Evolutionary conservation across 2,797 vertebrate genomes (phyloP), one percentile per base, ranked within the genome.

Genomic region (Catharus ustulatus): DNA sequence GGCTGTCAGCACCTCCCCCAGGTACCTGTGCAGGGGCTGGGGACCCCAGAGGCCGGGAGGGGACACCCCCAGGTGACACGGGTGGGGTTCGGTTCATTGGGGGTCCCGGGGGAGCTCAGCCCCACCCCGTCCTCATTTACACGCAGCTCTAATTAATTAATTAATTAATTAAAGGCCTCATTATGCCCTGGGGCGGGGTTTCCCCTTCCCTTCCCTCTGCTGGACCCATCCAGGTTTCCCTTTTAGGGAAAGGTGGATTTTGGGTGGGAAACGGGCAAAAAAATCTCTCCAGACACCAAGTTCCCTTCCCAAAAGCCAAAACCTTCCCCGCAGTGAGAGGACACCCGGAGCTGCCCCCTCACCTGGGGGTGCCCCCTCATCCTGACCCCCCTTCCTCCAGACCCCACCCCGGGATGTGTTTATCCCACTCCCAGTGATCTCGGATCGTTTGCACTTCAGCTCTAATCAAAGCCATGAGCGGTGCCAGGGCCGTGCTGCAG

Each of bases 141-240:
- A 26, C 1, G 1, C 16, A 13, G 55, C 32, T 71, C 21, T 52
- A 21, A 36, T 71, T 45, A 52, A 71, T 45, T 9, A 49, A 27
- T 18, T 34, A 34, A 34, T 34, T 34, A 34, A 34, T 34, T 34
- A 34, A 34, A 34, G 48, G 67, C 40, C 38, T 82, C 18, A 52
- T 82, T 52, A 27, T 1, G 0, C 38, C 17, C 38, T 18, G 57
- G 46, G 57, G 57, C n/a, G 27, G 27, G 9, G 27, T 32, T 61
- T 61, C 14, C 14, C 46, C 32, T 36, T 12, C 45, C 29, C 36
- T 1, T 24, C 5, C 32, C 32, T 20, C 38, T 45, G 57, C 57
- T 32, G 46, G 21, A 27, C 16, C 27, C 38, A 2, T 17, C 17
- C 0, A 2, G 26, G 5, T 52, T 61, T 45, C 11, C 14, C 26